Evolutionary conservation across 2,888 invertebrate species (phyloP).

Genomic region (Odontomyia ornata): DNA sequence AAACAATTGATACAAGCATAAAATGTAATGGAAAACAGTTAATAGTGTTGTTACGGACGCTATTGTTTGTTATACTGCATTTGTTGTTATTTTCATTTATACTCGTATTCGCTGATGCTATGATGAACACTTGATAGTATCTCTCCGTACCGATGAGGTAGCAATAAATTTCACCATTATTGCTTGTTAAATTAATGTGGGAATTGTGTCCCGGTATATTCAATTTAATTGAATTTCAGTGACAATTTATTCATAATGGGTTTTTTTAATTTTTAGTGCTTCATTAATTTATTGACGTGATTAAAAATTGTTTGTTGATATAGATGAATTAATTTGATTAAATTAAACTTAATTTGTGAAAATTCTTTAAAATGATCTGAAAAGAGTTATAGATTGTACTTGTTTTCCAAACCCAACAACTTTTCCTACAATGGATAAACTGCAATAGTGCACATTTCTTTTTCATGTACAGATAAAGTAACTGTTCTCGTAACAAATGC

Average conservation of each 20-base stretch:
- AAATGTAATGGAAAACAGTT: neutral
- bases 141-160: too few species aligned
- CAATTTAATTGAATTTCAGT: conserved; percentile 2
- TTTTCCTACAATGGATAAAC: too few species aligned
- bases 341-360: too few species aligned
- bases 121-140: neutral
- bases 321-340: too few species aligned
- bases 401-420: too few species aligned
- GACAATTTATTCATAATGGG: neutral
- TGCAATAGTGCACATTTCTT: too few species aligned
- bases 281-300: neutral
- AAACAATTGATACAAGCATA: conserved; percentile 23
- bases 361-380: too few species aligned
- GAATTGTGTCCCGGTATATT: neutral
- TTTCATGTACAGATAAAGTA: too few species aligned
- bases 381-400: too few species aligned
- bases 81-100: neutral
- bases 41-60: neutral
- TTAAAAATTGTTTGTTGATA: too few species aligned
- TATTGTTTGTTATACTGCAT: neutral
- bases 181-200: conserved; percentile 11
- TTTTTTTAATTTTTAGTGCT: too few species aligned
- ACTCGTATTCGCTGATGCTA: neutral
- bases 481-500: too few species aligned
- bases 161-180: neutral